These are phyloP conservation scores for Drosophila yooni DNA, from an alignment of 2,888 invertebrate genomes.

Conservation along the genomic window DNA sequence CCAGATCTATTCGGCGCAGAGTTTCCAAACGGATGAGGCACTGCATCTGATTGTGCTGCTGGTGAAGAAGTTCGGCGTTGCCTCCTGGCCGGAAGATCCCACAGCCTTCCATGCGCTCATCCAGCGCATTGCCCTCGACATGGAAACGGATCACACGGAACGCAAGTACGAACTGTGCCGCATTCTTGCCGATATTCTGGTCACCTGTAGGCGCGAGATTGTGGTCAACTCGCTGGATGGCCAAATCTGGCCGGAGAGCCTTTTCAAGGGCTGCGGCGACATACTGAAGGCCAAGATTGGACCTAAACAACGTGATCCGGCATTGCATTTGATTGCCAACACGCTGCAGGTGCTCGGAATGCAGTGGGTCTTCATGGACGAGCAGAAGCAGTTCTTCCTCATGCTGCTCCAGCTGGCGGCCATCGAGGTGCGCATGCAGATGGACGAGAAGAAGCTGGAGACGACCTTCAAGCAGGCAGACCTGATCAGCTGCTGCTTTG, in stretches of 20 bases:
- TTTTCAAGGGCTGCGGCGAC: constrained; percentile 92
- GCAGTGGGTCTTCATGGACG: constrained; percentile 93
- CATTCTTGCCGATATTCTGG: constrained; percentile 90
- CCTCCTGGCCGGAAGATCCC: constrained; percentile 91
- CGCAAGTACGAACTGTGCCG: constrained; percentile 95
- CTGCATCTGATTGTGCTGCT: constrained; percentile 91
- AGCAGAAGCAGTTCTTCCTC: constrained; percentile 92
- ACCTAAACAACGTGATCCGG: constrained; percentile 95
- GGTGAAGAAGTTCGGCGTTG: constrained; percentile 89
- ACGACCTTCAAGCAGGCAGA: constrained; percentile 91
- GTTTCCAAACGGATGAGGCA: constrained; percentile 95
- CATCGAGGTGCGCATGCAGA: constrained; percentile 96
- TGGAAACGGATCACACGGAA: constrained; percentile 94
- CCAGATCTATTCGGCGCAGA: constrained; percentile 94
- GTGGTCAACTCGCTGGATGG: constrained; percentile 88
- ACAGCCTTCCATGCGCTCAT: constrained; percentile 92
- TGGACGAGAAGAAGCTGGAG: constrained; percentile 94
- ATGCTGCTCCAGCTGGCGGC: constrained; percentile 94
- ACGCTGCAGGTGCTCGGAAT: constrained; percentile 93
- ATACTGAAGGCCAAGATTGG: constrained; percentile 94
- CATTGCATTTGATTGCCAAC: constrained; percentile 92
- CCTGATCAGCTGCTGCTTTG: constrained; percentile 92
- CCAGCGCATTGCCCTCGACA: constrained; percentile 93
- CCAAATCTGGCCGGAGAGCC: constrained; percentile 92
- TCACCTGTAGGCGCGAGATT: constrained; percentile 89